Conservation (phyloP, 2,797 vertebrate species). For the Sparidentex hasta region DNA sequence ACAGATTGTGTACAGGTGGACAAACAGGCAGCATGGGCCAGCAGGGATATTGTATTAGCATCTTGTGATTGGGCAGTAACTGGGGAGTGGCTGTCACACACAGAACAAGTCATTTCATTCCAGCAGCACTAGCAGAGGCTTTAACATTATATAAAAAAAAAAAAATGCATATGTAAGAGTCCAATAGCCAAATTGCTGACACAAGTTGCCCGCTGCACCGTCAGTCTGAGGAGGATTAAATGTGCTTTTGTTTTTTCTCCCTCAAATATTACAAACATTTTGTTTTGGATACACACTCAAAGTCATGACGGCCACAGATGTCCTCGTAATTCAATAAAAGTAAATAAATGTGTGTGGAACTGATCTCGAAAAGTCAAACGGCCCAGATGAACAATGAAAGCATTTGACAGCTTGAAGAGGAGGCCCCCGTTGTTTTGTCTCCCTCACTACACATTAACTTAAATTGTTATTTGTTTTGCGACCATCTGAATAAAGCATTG, state of each 20-base stretch:
- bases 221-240: background rate
- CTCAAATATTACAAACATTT: background rate
- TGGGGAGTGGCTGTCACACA: background rate
- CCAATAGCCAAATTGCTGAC: background rate
- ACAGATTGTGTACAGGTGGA: background rate
- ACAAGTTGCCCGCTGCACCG: background rate
- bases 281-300: background rate
- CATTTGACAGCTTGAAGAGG: slow-evolving; percentile 6
- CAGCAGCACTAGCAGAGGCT: background rate
- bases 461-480: slow-evolving; percentile 7
- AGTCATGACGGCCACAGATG: background rate
- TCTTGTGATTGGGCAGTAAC: background rate
- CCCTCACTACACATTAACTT: slow-evolving; percentile 5
- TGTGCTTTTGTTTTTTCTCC: background rate
- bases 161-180: background rate
- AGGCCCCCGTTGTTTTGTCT: background rate
- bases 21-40: background rate
- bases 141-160: background rate
- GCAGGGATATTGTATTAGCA: background rate
- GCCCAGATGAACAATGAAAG: background rate
- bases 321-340: background rate
- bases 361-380: slow-evolving; percentile 4
- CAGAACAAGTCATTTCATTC: background rate
- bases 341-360: background rate
- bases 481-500: slow-evolving; percentile 6